Evolutionary conservation across 2,888 invertebrate genomes (phyloP), one percentile per base, ranked within the genome.

Genomic region (Pandemis heparana): DNA sequence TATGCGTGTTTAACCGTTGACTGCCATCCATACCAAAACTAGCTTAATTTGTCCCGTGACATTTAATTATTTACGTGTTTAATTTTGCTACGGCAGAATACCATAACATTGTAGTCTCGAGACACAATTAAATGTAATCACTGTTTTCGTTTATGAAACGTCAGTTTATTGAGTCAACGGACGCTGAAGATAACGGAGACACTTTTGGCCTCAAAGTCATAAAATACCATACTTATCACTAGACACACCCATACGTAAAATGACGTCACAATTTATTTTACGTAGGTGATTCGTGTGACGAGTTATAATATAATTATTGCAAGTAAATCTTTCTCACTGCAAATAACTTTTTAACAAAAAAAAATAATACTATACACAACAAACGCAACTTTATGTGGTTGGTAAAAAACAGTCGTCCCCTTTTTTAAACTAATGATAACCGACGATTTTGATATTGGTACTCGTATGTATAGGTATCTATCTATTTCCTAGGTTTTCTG

Each of bases 201-300:
- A 64, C 68, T 56, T 73, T 73, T 63, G 68, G 51, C 56, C 67
- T 32, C 23, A 23, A 4, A 48, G 48, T 48, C 68, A 56, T 73
- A 41, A 68, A 59, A 48, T 68, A 48, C 56, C 56, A 56, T 63
- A 68, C 48, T 68, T 69, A 69, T 73, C 63, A 32, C 7, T 14
- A 38, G 65, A 70, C 74, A 74, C 74, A 64, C 74, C 74, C 74
- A 51, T 38, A 3, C n/a, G 46, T 38, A 51, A 48, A 64, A 53
- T 65, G 10, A 74, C 70, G 70, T 74, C 41, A 64, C 16, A 7
- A 23, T 66, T 43, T 16, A 39, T 38, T n/a, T n/a, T 46, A 18
- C 10, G 43, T 46, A 16, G 23, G 56, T 23, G 12, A 56, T 53
- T 8, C 3, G 9, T 8, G 8, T 53, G 51, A 56, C 56, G 23